A percentile compares a stretch with the other conserved stretches of the same genome.
Conservation (phyloP, 1,140 invertebrate genomes). For the Drosophila kohkoa region DNA sequence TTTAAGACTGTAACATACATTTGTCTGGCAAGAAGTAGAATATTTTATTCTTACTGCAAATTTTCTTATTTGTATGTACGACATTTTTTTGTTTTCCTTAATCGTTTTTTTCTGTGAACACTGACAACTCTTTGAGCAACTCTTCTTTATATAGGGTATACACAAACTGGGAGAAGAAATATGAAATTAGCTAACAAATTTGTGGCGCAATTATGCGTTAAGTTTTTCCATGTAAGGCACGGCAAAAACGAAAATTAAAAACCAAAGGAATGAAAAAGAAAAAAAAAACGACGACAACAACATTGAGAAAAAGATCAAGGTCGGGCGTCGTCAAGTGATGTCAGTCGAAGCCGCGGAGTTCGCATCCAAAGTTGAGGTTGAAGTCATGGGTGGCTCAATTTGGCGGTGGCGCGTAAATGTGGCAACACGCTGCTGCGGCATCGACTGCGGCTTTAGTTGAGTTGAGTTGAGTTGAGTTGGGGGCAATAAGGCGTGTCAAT, state of each 20-base stretch:
- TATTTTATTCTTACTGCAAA: too few species aligned
- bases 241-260: not conserved
- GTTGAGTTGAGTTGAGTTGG: too few species aligned
- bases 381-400: constrained; percentile 73
- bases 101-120: too few species aligned
- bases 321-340: constrained; percentile 56
- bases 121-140: not conserved
- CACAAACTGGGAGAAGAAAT: constrained; percentile 8
- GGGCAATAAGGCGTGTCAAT: constrained; percentile 69
- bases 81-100: too few species aligned
- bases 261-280: not conserved
- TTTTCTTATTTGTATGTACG: too few species aligned
- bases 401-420: constrained; percentile 68
- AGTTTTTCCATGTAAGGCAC: constrained; percentile 46
- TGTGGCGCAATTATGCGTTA: constrained; percentile 77
- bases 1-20: too few species aligned
- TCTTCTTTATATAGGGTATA: constrained; percentile 22
- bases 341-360: constrained; percentile 42
- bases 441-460: not conserved
- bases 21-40: too few species aligned
- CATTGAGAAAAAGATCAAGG: constrained; percentile 67
- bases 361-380: constrained; percentile 18
- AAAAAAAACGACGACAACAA: constrained; percentile 10
- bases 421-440: constrained; percentile 58
- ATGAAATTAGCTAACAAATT: constrained; percentile 76